phyloP scores from a whole-genome alignment of 2,113 vertebrate genomes.

The Solea solea region DNA sequence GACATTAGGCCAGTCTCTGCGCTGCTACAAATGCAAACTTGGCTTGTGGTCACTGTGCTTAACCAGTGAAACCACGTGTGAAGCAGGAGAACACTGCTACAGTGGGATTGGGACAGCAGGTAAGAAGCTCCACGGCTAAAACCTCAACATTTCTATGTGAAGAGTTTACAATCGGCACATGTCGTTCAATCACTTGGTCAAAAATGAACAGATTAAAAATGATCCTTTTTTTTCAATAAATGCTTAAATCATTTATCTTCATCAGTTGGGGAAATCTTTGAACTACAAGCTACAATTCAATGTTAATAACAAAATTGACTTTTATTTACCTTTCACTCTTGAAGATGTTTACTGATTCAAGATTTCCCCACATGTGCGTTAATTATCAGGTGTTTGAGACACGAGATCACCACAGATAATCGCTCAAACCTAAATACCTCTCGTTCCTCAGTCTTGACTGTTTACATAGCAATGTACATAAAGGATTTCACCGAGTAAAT shows the following conservation, averaged over 20 bases:
- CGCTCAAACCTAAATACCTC: not conserved
- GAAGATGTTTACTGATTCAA: too few species aligned
- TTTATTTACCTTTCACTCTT: too few species aligned
- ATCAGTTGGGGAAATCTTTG: too few species aligned
- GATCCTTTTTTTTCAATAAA: too few species aligned
- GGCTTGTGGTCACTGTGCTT: conserved; percentile 33
- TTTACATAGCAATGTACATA: not conserved
- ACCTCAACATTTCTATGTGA: not conserved
- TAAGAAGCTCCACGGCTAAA: conserved; percentile 29
- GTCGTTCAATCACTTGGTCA: too few species aligned
- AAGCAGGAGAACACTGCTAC: conserved; percentile 43
- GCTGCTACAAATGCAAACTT: conserved; percentile 78
- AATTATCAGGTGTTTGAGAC: not conserved
- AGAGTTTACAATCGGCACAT: too few species aligned
- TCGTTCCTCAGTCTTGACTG: not conserved
- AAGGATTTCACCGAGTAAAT: too few species aligned
- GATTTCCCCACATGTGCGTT: too few species aligned
- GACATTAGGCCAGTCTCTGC: conserved; percentile 71
- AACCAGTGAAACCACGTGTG: conserved; percentile 42
- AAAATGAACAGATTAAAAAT: too few species aligned
- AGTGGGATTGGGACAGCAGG: conserved; percentile 71
- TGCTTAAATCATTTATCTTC: too few species aligned
- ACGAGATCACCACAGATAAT: not conserved
- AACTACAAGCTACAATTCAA: too few species aligned
- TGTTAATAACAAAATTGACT: too few species aligned